Conservation (phyloP, 2,113 vertebrate genomes). For the Tyto alba region DNA sequence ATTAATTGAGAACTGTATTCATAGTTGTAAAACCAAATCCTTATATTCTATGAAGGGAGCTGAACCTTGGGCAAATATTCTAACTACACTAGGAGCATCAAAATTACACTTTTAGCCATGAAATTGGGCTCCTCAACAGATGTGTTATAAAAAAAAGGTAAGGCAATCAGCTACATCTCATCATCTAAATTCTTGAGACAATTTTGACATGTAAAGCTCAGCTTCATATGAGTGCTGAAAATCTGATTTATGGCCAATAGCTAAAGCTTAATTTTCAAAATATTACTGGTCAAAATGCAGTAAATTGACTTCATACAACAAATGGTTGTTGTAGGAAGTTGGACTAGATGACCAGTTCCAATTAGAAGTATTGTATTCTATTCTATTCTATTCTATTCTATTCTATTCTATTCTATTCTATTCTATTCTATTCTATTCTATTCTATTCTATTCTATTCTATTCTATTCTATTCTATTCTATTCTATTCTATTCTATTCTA, state of each 20-base stretch:
- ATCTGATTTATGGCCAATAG: background rate
- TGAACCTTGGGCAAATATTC: background rate
- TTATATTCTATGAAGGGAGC: background rate
- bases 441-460: too few relatives aligned
- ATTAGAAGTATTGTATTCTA: too few relatives aligned
- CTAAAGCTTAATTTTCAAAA: background rate
- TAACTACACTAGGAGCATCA: background rate
- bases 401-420: too few relatives aligned
- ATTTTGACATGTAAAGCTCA: background rate
- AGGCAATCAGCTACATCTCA: background rate
- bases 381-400: background rate
- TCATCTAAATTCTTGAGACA: background rate
- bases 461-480: background rate
- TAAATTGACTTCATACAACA: background rate
- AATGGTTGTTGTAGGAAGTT: background rate
- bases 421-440: too few relatives aligned
- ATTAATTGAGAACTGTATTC: background rate
- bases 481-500: background rate
- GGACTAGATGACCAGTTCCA: background rate
- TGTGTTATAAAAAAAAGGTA: background rate
- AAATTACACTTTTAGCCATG: too few relatives aligned
- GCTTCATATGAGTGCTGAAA: background rate
- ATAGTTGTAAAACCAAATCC: background rate
- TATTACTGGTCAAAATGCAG: background rate
- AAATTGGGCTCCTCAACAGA: background rate